A percentile compares a stretch with the other conserved stretches of the same genome.
Conservation (phyloP, 2,113 vertebrate species). For the Sphyrna mokarran region DNA sequence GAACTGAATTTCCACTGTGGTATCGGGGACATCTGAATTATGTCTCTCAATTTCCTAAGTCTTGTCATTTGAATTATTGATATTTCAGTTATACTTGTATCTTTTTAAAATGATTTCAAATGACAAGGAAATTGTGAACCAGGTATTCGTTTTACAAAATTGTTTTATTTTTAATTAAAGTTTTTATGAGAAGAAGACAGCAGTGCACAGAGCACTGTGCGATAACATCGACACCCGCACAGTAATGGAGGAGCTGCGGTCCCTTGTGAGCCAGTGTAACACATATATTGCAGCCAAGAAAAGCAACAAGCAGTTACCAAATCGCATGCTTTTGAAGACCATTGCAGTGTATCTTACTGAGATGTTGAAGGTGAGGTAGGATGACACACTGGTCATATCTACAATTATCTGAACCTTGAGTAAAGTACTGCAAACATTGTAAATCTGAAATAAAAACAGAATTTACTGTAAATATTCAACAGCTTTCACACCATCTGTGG, state of each 20-base stretch:
- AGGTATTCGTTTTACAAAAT: neutral
- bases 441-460: neutral
- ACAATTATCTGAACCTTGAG: neutral
- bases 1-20: neutral
- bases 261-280: slow-evolving; percentile 79
- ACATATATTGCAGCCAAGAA: slow-evolving; percentile 81
- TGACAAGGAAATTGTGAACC: neutral
- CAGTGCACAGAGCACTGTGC: slow-evolving; percentile 78
- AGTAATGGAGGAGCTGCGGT: slow-evolving; percentile 82
- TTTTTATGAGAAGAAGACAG: slow-evolving; percentile 71
- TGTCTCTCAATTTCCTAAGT: neutral
- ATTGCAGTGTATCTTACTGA: slow-evolving; percentile 73
- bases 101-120: neutral
- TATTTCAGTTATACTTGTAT: neutral
- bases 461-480: neutral
- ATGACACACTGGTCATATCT: too few species aligned
- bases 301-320: slow-evolving; percentile 63
- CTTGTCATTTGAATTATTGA: neutral
- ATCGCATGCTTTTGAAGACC: slow-evolving; percentile 68
- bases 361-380: slow-evolving; percentile 74
- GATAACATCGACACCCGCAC: slow-evolving; percentile 87
- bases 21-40: neutral
- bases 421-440: neutral
- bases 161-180: slow-evolving; percentile 48
- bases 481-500: neutral